Evolutionary conservation across 2,113 vertebrate genomes (phyloP).

Genomic region (Geococcyx californianus): DNA sequence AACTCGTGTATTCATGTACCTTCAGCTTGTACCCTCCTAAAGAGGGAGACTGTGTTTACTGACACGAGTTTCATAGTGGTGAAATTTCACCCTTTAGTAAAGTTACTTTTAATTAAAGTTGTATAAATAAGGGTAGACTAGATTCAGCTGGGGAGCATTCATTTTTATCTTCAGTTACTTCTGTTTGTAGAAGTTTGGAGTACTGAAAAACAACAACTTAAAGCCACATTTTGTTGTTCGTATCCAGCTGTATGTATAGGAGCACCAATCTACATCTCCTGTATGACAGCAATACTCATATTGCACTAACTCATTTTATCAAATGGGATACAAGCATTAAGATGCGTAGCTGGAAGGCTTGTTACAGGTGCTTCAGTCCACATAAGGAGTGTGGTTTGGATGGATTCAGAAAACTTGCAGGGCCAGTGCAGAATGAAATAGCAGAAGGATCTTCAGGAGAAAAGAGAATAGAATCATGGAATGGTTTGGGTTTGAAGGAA

Average conservation of each 20-base stretch:
- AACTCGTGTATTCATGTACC: too few relatives aligned
- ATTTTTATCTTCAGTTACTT: not conserved
- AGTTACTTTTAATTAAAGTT: not conserved
- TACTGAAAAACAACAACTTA: not conserved
- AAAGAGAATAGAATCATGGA: too few relatives aligned
- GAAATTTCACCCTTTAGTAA: not conserved
- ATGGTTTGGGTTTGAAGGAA: too few relatives aligned
- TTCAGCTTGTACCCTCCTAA: too few relatives aligned
- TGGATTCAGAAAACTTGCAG: not conserved
- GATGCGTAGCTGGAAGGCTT: not conserved
- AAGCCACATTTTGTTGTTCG: not conserved
- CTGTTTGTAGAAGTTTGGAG: not conserved
- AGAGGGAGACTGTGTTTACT: too few relatives aligned
- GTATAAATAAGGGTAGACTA: not conserved
- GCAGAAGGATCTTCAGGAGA: not conserved
- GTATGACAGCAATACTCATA: not conserved
- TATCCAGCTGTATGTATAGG: not conserved
- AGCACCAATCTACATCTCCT: not conserved
- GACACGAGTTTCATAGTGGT: not conserved
- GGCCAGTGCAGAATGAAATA: not conserved
- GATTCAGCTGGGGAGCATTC: not conserved
- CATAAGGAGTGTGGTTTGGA: not conserved
- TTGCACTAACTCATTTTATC: not conserved
- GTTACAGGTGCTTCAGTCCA: not conserved
- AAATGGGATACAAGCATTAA: not conserved